phyloP scores from a whole-genome alignment of 2,888 invertebrate genomes.

The Callinectes sapidus region DNA sequence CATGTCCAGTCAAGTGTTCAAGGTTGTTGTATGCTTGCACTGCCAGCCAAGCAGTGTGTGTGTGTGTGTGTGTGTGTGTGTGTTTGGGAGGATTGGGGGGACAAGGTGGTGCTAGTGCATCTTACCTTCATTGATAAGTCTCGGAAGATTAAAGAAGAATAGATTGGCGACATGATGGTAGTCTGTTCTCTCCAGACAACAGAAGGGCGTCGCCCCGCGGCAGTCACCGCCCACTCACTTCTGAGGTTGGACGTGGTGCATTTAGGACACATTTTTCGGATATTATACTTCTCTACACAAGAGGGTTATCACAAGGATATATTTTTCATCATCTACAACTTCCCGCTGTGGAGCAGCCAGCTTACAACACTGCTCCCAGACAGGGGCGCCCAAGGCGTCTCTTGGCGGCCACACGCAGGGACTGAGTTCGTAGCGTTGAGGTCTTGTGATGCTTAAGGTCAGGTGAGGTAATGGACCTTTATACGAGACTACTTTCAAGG shows the following conservation, averaged over 20 bases:
- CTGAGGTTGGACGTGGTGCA: not conserved
- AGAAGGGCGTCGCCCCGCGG: not conserved
- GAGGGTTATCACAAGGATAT: not conserved
- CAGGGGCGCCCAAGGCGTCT: not conserved
- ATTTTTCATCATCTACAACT: not conserved
- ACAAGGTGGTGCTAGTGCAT: too few species aligned
- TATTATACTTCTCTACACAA: not conserved
- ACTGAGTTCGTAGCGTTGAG: not conserved
- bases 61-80: not conserved
- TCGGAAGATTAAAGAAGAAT: not conserved
- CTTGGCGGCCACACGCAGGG: not conserved
- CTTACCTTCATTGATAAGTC: not conserved
- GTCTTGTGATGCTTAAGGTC: not conserved
- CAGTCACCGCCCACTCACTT: not conserved
- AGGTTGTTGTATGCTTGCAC: not conserved
- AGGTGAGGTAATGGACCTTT: not conserved
- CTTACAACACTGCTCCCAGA: not conserved
- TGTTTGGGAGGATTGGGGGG: not conserved
- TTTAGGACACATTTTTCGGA: not conserved
- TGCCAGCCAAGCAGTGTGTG: not conserved
- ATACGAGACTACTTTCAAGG: not conserved
- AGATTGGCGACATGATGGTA: not conserved
- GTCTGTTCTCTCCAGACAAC: not conserved
- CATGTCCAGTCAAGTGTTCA: conserved; percentile 8
- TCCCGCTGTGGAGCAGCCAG: not conserved